These are phyloP conservation scores for Abrostola triplasia DNA, from an alignment of 2,888 invertebrate species.

Conservation along the genomic window DNA sequence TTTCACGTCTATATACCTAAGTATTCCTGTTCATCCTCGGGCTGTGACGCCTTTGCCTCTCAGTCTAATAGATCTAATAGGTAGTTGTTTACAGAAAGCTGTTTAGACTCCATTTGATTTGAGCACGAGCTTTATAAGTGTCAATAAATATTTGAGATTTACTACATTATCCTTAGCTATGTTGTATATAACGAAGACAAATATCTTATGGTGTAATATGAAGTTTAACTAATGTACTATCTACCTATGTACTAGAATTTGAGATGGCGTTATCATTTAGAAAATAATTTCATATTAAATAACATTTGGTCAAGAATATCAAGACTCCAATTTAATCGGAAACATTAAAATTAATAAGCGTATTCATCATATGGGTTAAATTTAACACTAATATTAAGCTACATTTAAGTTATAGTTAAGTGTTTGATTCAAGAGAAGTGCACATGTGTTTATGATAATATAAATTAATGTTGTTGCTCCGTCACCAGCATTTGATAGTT, in stretches of 20 bases:
- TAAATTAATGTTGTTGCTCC: constrained; percentile 72
- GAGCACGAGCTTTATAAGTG: constrained; percentile 57
- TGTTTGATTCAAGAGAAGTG: constrained; percentile 67
- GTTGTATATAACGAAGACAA: constrained; percentile 52
- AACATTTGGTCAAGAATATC: constrained; percentile 88
- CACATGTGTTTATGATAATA: constrained; percentile 65
- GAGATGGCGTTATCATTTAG: constrained; percentile 78
- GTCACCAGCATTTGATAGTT: constrained; percentile 77
- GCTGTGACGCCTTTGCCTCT: constrained; percentile 58
- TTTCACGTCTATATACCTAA: constrained; percentile 53
- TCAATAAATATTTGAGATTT: constrained; percentile 50
- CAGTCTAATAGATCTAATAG: constrained; percentile 68
- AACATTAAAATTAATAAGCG: constrained; percentile 89
- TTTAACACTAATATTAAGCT: constrained; percentile 74
- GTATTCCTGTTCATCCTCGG: constrained; percentile 56
- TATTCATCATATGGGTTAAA: constrained; percentile 86
- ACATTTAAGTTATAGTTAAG: constrained; percentile 57
- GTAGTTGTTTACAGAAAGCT: constrained; percentile 49
- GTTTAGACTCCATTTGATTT: constrained; percentile 52
- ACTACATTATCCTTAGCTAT: constrained; percentile 54
- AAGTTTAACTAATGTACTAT: constrained; percentile 65
- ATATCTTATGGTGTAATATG: constrained; percentile 56
- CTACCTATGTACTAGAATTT: constrained; percentile 76
- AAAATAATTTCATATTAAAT: constrained; percentile 83
- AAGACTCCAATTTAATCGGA: constrained; percentile 87